These are phyloP conservation scores for Chloromyia formosa DNA, from an alignment of 2,888 invertebrate species.

Conservation along the genomic window DNA sequence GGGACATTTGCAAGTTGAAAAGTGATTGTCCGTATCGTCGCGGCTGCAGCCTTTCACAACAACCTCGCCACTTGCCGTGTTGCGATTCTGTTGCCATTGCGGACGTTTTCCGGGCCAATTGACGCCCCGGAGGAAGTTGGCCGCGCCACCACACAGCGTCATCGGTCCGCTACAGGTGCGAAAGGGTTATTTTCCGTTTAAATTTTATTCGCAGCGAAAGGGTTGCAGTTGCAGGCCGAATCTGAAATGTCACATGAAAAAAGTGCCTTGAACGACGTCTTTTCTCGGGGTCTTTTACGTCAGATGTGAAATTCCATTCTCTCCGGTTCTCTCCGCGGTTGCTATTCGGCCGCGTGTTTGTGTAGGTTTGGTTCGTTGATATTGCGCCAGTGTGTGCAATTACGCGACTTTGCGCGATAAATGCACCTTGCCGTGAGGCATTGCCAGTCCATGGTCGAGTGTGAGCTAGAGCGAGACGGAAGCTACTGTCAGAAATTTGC, in stretches of 20 bases:
- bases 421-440: conserved; percentile 25
- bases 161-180: conserved; percentile 19
- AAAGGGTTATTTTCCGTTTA: conserved; percentile 9
- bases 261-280: conserved; percentile 23
- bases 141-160: neutral
- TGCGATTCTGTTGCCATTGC: neutral
- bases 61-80: conserved; percentile 30
- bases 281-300: conserved; percentile 44
- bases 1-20: conserved; percentile 16
- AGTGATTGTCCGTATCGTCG: conserved; percentile 16
- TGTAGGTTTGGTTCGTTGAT: neutral
- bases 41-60: conserved; percentile 19
- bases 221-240: conserved; percentile 5
- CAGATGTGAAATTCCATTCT: conserved; percentile 42
- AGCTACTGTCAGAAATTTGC: neutral
- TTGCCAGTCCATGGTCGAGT: conserved; percentile 11
- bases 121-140: neutral
- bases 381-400: conserved; percentile 30
- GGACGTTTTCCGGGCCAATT: neutral
- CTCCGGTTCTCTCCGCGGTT: neutral
- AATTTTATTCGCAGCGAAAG: conserved; percentile 5
- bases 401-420: conserved; percentile 28
- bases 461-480: neutral
- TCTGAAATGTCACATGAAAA: conserved; percentile 48
- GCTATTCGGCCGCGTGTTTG: neutral